Evolutionary conservation across 2,113 vertebrate genomes (phyloP).

Genomic region (Carollia perspicillata): DNA sequence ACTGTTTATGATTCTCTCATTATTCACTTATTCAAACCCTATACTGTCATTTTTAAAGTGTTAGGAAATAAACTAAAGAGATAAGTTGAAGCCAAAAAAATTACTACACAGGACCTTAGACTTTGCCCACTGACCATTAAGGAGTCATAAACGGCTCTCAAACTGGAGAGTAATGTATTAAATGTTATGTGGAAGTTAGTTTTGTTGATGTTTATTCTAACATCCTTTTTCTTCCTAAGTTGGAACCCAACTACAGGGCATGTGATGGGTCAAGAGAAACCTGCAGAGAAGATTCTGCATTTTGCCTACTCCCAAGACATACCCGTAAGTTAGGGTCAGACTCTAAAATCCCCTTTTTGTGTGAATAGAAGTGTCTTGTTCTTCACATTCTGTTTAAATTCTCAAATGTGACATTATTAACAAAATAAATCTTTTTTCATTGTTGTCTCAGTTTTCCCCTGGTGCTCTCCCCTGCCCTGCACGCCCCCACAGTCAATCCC

Average conservation of each 20-base stretch:
- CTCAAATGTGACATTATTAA: not conserved
- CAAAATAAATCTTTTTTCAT: not conserved
- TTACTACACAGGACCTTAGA: not conserved
- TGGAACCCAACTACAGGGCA: not conserved
- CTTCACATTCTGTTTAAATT: not conserved
- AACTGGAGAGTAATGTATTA: not conserved
- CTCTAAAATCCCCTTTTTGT: not conserved
- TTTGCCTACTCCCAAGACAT: not conserved
- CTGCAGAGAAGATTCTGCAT: not conserved
- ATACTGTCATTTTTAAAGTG: not conserved
- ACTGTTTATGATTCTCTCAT: not conserved
- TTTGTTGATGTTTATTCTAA: not conserved
- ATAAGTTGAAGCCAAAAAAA: not conserved
- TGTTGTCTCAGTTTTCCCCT: no score
- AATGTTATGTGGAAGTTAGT: not conserved
- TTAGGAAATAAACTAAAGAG: not conserved
- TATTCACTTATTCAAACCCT: not conserved
- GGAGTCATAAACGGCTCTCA: not conserved
- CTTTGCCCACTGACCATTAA: accelerated
- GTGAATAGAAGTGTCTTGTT: not conserved
- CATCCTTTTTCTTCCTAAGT: not conserved
- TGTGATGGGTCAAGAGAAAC: not conserved
- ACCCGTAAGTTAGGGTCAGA: not conserved
- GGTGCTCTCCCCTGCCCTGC: no score
- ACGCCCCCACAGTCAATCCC: no score